These are phyloP conservation scores for Cottoperca gobio DNA, from an alignment of 2,797 vertebrate genomes.

Conservation along the genomic window DNA sequence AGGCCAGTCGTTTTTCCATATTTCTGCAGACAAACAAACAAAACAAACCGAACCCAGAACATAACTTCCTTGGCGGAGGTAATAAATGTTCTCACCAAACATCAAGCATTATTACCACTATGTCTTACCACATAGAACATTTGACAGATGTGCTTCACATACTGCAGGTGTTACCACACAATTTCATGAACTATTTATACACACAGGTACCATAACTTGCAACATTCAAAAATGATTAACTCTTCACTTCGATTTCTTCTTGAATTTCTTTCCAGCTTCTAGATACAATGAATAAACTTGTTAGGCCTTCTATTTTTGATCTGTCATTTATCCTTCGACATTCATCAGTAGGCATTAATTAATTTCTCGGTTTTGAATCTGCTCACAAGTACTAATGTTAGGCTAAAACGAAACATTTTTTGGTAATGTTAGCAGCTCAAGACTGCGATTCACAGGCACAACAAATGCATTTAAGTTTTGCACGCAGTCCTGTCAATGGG, in stretches of 20 bases:
- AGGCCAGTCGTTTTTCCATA: too few species aligned
- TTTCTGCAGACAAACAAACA: too few species aligned
- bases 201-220: neutral
- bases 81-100: neutral
- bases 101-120: neutral
- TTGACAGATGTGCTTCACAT: neutral
- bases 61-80: too few species aligned
- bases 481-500: neutral
- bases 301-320: neutral
- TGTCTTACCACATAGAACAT: neutral
- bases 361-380: neutral
- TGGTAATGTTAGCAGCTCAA: neutral
- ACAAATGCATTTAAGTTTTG: neutral
- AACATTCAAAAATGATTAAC: neutral
- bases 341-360: neutral
- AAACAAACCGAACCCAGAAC: too few species aligned
- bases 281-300: neutral
- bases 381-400: neutral
- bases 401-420: neutral
- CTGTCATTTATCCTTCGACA: neutral
- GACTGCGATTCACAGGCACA: neutral
- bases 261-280: neutral
- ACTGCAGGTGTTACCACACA: conserved; percentile 1
- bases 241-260: neutral
- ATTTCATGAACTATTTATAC: neutral